Conservation (phyloP, 2,797 vertebrate genomes). For the Spea hammondii region DNA sequence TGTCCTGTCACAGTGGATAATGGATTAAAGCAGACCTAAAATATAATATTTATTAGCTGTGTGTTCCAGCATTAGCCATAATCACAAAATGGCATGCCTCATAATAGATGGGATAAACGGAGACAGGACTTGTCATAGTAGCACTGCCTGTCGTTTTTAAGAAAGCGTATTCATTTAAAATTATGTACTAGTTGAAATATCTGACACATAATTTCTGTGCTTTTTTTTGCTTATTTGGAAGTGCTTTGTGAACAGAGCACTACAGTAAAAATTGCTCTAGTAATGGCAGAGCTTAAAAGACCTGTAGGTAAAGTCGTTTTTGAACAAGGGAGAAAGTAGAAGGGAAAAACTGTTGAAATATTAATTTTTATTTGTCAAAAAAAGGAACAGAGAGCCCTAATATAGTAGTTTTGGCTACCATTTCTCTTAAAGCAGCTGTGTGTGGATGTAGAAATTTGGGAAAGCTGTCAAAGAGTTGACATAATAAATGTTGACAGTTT, state of each 20-base stretch:
- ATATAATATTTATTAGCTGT: constrained; percentile 12
- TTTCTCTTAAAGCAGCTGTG: too few relatives aligned
- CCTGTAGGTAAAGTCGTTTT: too few relatives aligned
- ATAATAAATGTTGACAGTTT: too few relatives aligned
- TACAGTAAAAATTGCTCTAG: too few relatives aligned
- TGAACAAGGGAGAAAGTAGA: too few relatives aligned
- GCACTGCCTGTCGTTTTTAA: neutral
- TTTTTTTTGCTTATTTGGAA: neutral
- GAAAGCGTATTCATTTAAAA: neutral
- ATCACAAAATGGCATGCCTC: constrained; percentile 27
- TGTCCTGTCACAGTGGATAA: constrained; percentile 27
- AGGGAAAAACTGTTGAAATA: too few relatives aligned
- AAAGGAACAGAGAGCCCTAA: too few relatives aligned
- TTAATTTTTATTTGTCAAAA: too few relatives aligned
- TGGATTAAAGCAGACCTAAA: constrained; percentile 17
- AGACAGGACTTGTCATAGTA: constrained; percentile 5
- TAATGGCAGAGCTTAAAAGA: too few relatives aligned
- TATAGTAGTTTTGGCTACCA: too few relatives aligned
- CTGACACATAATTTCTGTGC: neutral
- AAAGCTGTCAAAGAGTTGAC: too few relatives aligned
- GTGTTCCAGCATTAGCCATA: constrained; percentile 18
- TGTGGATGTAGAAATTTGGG: too few relatives aligned
- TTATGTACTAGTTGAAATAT: neutral
- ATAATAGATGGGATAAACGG: constrained; percentile 17
- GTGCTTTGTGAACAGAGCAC: neutral